phyloP scores from a whole-genome alignment of 2,797 vertebrate genomes.

The Taenioides sp. region DNA sequence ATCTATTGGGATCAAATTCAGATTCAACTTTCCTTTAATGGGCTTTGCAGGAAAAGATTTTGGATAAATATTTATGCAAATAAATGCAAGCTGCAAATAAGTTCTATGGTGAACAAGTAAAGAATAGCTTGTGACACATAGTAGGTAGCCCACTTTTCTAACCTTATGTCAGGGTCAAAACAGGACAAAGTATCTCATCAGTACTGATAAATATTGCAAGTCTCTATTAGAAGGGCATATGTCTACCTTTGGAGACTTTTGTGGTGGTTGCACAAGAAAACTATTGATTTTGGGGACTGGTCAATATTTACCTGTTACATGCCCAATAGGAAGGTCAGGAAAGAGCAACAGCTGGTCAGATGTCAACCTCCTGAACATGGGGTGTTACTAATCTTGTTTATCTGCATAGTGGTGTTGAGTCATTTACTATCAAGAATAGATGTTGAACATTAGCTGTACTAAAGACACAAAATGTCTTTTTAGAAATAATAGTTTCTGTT shows the following conservation, averaged over 20 bases:
- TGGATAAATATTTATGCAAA: background rate
- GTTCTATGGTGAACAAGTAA: background rate
- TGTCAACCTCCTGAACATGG: conserved; percentile 15
- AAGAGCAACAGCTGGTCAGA: conserved; percentile 7
- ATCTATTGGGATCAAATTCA: too few species aligned
- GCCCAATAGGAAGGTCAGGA: conserved; percentile 45
- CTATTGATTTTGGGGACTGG: conserved; percentile 47
- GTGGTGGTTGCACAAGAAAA: conserved; percentile 26
- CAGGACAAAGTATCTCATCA: background rate
- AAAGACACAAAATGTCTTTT: background rate
- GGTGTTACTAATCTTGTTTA: background rate
- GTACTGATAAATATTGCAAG: background rate
- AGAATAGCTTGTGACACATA: background rate
- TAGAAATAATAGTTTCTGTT: background rate
- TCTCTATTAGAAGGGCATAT: conserved; percentile 7
- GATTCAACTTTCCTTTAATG: too few species aligned
- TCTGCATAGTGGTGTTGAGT: background rate
- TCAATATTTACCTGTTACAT: conserved; percentile 59
- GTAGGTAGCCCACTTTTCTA: background rate
- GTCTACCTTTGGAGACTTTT: conserved; percentile 20
- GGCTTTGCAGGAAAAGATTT: too few species aligned
- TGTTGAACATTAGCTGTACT: background rate
- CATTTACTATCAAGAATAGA: conserved; percentile 4
- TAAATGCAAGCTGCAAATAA: background rate
- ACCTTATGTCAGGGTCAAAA: background rate